Percentiles rank a stretch among this genome's conserved stretches.
These are phyloP conservation scores for Phalacrocorax carbo DNA, from an alignment of 2,113 vertebrate genomes.

Conservation along the genomic window DNA sequence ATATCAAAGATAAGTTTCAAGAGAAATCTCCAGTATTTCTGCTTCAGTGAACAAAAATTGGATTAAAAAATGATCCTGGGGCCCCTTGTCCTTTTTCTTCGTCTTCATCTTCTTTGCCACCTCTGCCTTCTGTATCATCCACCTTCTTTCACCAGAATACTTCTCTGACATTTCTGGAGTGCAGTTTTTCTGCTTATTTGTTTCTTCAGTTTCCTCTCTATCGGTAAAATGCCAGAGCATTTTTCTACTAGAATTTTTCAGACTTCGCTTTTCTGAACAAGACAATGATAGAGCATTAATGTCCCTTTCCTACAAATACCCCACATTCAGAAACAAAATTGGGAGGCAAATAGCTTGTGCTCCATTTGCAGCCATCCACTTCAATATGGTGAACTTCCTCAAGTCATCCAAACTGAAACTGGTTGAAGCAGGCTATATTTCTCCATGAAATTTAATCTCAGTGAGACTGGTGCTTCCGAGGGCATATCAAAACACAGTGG, in stretches of 20 bases:
- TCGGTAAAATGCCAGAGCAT: neutral
- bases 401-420: neutral
- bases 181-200: neutral
- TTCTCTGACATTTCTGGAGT: neutral
- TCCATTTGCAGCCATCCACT: neutral
- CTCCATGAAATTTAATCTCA: fast-evolving
- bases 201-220: neutral
- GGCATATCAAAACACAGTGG: neutral
- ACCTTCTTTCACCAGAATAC: neutral
- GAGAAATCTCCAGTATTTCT: neutral
- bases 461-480: neutral
- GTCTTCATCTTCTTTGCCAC: neutral
- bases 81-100: neutral
- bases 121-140: neutral
- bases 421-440: neutral
- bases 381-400: fast-evolving
- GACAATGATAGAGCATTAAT: neutral
- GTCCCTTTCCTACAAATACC: neutral
- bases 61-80: neutral
- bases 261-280: neutral
- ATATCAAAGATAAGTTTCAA: neutral
- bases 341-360: neutral
- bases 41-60: neutral
- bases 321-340: neutral
- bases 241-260: neutral